phyloP scores from a whole-genome alignment of 2,797 vertebrate species.

The Crocodylus rhombifer region DNA sequence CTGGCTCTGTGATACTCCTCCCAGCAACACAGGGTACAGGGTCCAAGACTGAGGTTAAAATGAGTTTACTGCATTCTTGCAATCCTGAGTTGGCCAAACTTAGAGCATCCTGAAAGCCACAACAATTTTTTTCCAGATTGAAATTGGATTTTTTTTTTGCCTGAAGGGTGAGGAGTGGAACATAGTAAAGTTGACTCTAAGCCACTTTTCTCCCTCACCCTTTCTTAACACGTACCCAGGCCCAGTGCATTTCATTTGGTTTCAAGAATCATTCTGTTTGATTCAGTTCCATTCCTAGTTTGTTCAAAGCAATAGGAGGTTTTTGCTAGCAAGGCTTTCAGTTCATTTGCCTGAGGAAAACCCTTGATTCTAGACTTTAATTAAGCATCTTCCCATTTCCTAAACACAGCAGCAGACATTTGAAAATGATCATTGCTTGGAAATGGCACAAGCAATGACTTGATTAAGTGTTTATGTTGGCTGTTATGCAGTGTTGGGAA shows the following conservation, averaged over 20 bases:
- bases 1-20: slow-evolving; percentile 64
- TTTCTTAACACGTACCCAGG: slow-evolving; percentile 49
- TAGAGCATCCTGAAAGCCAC: slow-evolving; percentile 71
- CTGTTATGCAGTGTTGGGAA: slow-evolving; percentile 60
- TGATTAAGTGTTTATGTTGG: slow-evolving; percentile 28
- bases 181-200: not conserved
- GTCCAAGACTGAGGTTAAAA: slow-evolving; percentile 70
- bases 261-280: slow-evolving; percentile 22
- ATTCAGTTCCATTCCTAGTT: slow-evolving; percentile 29
- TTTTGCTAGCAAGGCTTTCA: slow-evolving; percentile 34
- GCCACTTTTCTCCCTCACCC: slow-evolving; percentile 55
- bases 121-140: slow-evolving; percentile 75
- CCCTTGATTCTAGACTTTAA: slow-evolving; percentile 31
- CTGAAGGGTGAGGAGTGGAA: not conserved
- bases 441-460: slow-evolving; percentile 52
- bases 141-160: not conserved
- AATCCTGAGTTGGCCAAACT: slow-evolving; percentile 65
- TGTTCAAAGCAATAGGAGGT: slow-evolving; percentile 14
- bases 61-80: slow-evolving; percentile 75
- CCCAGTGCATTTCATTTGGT: slow-evolving; percentile 48
- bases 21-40: slow-evolving; percentile 65
- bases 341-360: slow-evolving; percentile 50
- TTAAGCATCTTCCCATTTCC: slow-evolving; percentile 43
- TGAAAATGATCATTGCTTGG: slow-evolving; percentile 51
- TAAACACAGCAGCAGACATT: slow-evolving; percentile 56